Evolutionary conservation across 2,797 vertebrate genomes (phyloP).

Genomic region (Naso thynnoides): DNA sequence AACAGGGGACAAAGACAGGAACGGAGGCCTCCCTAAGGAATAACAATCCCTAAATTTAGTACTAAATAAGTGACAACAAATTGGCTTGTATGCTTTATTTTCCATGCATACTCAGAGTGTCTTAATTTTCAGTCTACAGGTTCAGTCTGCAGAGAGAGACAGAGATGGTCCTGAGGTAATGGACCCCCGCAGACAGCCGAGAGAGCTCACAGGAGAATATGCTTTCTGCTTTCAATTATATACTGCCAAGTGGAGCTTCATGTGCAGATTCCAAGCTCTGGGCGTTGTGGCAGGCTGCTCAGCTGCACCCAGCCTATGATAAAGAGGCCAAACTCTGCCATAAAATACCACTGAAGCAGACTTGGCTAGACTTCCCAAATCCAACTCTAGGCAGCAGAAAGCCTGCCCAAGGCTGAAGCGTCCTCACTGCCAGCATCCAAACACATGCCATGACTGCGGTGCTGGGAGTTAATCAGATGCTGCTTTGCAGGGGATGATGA

Average conservation of each 20-base stretch:
- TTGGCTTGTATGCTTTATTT: constrained; percentile 10
- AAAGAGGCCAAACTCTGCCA: constrained; percentile 55
- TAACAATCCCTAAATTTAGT: constrained; percentile 8
- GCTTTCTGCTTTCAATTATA: constrained; percentile 71
- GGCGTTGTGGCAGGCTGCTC: constrained; percentile 55
- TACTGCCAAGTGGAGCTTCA: constrained; percentile 63
- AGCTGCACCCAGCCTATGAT: constrained; percentile 55
- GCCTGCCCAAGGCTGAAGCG: constrained; percentile 31
- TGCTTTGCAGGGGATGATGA: constrained; percentile 46
- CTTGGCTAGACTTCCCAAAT: constrained; percentile 47
- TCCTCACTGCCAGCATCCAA: constrained; percentile 42
- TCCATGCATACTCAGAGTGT: neutral
- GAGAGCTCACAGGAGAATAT: constrained; percentile 64
- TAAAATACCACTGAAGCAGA: constrained; percentile 59
- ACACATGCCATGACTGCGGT: constrained; percentile 23
- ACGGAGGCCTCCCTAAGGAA: neutral
- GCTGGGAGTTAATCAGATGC: constrained; percentile 64
- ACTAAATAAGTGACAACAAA: constrained; percentile 6
- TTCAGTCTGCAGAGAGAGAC: constrained; percentile 28
- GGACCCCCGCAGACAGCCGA: constrained; percentile 36
- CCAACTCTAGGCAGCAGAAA: constrained; percentile 56
- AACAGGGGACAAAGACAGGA: neutral
- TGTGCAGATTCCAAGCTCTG: constrained; percentile 60
- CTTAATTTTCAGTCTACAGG: constrained; percentile 1
- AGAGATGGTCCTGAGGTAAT: constrained; percentile 34